Conservation (phyloP, 1,140 invertebrate species). For the Drosophila azteca region DNA sequence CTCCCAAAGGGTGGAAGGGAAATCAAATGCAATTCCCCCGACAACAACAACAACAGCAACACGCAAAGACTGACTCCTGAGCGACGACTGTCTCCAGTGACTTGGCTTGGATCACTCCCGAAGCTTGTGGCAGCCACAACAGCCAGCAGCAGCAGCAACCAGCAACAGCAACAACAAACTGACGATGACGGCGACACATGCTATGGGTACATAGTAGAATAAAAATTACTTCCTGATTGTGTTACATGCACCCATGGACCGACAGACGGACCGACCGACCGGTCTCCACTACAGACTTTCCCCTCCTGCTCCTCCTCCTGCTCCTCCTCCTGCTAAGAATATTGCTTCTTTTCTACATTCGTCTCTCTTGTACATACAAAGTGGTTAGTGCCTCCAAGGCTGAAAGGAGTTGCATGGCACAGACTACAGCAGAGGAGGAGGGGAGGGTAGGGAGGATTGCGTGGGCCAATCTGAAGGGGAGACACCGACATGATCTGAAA, state of each 20-base stretch:
- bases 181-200: conserved; percentile 69
- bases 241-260: conserved; percentile 65
- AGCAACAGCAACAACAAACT: conserved; percentile 34
- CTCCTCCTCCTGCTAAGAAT: conserved; percentile 26
- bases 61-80: conserved; percentile 47
- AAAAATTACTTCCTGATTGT: conserved; percentile 75
- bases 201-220: conserved; percentile 62
- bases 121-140: conserved; percentile 9
- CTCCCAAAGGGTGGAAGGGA: conserved; percentile 26
- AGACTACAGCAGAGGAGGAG: not conserved
- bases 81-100: conserved; percentile 56
- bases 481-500: conserved; percentile 6
- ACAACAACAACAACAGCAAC: conserved; percentile 27
- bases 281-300: not conserved
- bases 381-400: conserved; percentile 49
- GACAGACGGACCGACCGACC: conserved; percentile 17
- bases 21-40: conserved; percentile 45
- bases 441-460: not conserved
- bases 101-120: conserved; percentile 57
- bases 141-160: conserved; percentile 7
- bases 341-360: conserved; percentile 52
- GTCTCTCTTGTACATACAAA: conserved; percentile 49
- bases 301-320: conserved; percentile 1
- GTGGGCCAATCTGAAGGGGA: conserved; percentile 5
- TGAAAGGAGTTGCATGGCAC: conserved; percentile 33